These are phyloP conservation scores for Serripes groenlandicus DNA, from an alignment of 2,888 invertebrate genomes.

Conservation along the genomic window DNA sequence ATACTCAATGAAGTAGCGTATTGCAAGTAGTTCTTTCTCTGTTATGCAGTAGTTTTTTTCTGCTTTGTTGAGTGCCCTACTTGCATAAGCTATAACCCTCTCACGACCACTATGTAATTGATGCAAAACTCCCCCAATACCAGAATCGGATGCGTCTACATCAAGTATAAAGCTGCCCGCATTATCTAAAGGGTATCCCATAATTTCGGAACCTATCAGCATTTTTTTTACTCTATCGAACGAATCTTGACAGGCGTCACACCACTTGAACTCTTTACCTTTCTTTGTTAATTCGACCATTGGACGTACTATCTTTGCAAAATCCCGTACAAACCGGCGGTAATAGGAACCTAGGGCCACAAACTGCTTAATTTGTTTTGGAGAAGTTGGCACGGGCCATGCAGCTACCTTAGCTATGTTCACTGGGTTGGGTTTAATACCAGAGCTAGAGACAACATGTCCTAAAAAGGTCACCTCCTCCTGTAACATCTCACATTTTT, in stretches of 20 bases:
- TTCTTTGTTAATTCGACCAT: slow-evolving; percentile 12
- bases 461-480: slow-evolving; percentile 31
- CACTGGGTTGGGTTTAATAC: slow-evolving; percentile 22
- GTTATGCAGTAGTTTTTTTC: slow-evolving; percentile 17
- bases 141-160: slow-evolving; percentile 52
- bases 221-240: slow-evolving; percentile 7
- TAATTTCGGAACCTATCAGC: slow-evolving; percentile 19
- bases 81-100: not conserved
- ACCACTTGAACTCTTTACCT: slow-evolving; percentile 10
- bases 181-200: slow-evolving; percentile 25
- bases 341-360: slow-evolving; percentile 30
- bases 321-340: slow-evolving; percentile 18
- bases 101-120: slow-evolving; percentile 27
- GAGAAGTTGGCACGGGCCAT: slow-evolving; percentile 17
- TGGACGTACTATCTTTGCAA: slow-evolving; percentile 26
- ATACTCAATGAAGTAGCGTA: slow-evolving; percentile 27
- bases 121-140: slow-evolving; percentile 56
- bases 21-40: slow-evolving; percentile 35
- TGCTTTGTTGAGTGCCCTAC: not conserved
- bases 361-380: slow-evolving; percentile 33
- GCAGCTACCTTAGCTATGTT: slow-evolving; percentile 30
- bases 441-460: slow-evolving; percentile 30
- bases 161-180: slow-evolving; percentile 49
- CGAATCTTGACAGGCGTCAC: not conserved
- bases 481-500: slow-evolving; percentile 27